These are phyloP conservation scores for Centropus bengalensis DNA, from an alignment of 2,113 vertebrate species.

Conservation along the genomic window DNA sequence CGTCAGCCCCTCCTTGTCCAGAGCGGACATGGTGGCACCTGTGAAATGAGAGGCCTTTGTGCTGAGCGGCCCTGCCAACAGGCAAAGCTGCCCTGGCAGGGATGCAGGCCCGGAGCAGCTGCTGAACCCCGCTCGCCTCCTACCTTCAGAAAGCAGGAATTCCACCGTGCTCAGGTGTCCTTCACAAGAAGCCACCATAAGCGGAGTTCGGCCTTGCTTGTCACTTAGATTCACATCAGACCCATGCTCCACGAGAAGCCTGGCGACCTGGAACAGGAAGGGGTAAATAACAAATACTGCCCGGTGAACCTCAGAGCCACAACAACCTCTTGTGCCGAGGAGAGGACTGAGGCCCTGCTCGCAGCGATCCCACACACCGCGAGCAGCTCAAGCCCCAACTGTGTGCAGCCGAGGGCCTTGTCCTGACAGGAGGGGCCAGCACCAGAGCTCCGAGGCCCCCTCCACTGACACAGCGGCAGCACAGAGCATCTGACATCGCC, in stretches of 20 bases:
- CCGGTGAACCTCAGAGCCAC: not conserved
- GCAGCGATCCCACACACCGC: not conserved
- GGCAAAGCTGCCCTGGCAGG: not conserved
- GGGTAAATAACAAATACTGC: not conserved
- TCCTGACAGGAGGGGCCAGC: not conserved
- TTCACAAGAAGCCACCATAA: constrained; percentile 97
- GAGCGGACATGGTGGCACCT: constrained; percentile 88
- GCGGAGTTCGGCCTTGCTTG: constrained; percentile 93
- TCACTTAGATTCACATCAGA: constrained; percentile 92
- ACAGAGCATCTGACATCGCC: not conserved
- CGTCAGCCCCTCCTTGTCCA: constrained; percentile 96
- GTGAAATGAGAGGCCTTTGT: not conserved
- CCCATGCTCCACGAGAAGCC: constrained; percentile 85
- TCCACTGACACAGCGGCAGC: not conserved
- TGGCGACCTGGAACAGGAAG: constrained; percentile 83
- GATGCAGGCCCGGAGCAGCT: not conserved
- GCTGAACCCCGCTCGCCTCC: not conserved
- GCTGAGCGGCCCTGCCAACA: not conserved
- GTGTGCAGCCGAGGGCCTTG: not conserved
- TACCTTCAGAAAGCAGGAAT: constrained; percentile 93
- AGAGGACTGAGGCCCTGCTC: not conserved
- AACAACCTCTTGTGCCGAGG: not conserved
- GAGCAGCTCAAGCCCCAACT: not conserved
- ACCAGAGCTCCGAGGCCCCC: not conserved
- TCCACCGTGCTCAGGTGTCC: constrained; percentile 93